A percentile compares a stretch with the other conserved stretches of the same genome.
Evolutionary conservation across 2,113 vertebrate species (phyloP).

Genomic region (Osmerus eperlanus): DNA sequence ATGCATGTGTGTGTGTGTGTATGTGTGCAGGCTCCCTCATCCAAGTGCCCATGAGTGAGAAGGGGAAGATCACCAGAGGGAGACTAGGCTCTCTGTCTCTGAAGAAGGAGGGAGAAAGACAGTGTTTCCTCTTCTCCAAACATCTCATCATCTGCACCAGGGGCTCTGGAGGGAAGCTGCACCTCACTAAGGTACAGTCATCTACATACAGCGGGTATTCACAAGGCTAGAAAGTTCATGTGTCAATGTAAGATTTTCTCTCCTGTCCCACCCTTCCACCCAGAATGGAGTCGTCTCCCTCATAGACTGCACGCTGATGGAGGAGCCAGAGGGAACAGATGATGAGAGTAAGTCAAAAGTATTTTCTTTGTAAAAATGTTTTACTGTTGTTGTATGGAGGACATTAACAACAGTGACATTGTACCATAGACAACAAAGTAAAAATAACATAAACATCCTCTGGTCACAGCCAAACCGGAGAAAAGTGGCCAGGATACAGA

Average conservation of each 20-base stretch:
- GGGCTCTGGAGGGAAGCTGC: constrained; percentile 92
- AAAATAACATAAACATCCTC: background rate
- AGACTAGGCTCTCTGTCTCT: constrained; percentile 94
- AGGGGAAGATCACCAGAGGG: constrained; percentile 90
- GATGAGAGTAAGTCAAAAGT: constrained; percentile 81
- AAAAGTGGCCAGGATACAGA: constrained; percentile 82
- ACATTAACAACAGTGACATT: background rate
- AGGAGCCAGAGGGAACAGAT: constrained; percentile 87
- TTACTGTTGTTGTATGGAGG: background rate
- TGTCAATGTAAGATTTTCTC: constrained; percentile 5
- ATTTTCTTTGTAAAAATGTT: background rate
- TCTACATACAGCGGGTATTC: no score
- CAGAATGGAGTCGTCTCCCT: constrained; percentile 96
- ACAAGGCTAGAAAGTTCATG: background rate
- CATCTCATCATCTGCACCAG: constrained; percentile 94
- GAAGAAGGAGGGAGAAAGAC: constrained; percentile 90
- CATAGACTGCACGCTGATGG: constrained; percentile 94
- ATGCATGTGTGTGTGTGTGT: constrained; percentile 4
- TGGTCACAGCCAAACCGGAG: constrained; percentile 66
- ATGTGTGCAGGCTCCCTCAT: constrained; percentile 81
- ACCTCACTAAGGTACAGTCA: constrained; percentile 87
- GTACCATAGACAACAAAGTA: background rate
- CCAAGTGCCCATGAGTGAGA: constrained; percentile 94
- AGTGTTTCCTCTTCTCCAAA: constrained; percentile 98
- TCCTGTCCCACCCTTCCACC: constrained; percentile 3